Evolutionary conservation across 2,797 vertebrate species (phyloP), one percentile per base, ranked within the genome.

Genomic region (Sylvia borin): DNA sequence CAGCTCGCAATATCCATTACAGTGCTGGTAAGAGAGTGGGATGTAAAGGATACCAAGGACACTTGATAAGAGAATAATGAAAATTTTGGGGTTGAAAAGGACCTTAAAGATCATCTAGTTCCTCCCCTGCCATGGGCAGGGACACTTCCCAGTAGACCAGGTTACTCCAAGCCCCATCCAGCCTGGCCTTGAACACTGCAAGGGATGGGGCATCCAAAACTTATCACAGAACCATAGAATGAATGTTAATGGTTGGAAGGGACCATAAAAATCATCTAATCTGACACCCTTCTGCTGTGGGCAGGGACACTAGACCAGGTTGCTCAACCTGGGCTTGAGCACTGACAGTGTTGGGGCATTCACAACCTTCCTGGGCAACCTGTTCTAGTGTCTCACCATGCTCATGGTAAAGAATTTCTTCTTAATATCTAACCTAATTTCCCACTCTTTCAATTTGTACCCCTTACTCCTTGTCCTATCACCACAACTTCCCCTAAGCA

Each of bases 271-370:
- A 38, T n/a, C 1, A 31, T 20, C 11, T 36, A 45, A 36, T 38
- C 25, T 50, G 8, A 26, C 12, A 4, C 5, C 7, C 10, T 55
- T 10, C 20, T 82, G 24, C 32, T 0, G 0, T 13, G 16, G 24
- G 11, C 13, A 64, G 25, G 43, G 36, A 26, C 32, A 64, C 16
- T n/a, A n/a, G 38, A 45, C 7, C n/a, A 51, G 17, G 25, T 57
- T 57, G 24, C 10, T 29, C 17, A 51, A 57, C 19, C 24, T 38
- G 16, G 16, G 26, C 25, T 40, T 64, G 57, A 51, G 20, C 11
- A 45, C 12, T 64, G 17, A 31, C 29, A 45, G 1, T 18, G 13
- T 26, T 58, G 45, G 14, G 51, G 18, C 60, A 77, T 34, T 22
- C 12, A 77, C 11, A 53, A 7, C 12, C 31, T 65, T 12, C 18